phyloP scores from a whole-genome alignment of 2,888 invertebrate genomes.

The Unio delphinus region DNA sequence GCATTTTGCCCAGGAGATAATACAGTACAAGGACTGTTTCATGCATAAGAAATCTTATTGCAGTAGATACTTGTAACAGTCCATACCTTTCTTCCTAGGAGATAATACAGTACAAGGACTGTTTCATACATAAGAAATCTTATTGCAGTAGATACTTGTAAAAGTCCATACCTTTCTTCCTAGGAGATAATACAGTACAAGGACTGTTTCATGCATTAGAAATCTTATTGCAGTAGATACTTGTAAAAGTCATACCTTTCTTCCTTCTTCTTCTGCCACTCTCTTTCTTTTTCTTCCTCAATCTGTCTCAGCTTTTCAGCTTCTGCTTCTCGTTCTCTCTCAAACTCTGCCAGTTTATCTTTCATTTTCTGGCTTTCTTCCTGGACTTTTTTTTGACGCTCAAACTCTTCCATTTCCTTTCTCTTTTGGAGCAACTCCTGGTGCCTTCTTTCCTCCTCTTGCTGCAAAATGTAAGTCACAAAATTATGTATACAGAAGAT shows the following conservation, averaged over 20 bases:
- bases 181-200: no score
- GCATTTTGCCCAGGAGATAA: no score
- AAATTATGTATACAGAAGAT: neutral
- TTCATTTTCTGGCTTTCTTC: slow-evolving; percentile 44
- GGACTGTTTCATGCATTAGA: no score
- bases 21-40: no score
- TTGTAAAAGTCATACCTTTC: slow-evolving; percentile 31
- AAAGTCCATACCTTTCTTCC: no score
- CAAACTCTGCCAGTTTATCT: slow-evolving; percentile 37
- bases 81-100: no score
- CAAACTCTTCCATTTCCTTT: slow-evolving; percentile 49
- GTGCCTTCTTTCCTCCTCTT: slow-evolving; percentile 43
- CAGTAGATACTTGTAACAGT: no score
- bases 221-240: no score
- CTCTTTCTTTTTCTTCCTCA: slow-evolving; percentile 43
- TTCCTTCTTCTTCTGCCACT: slow-evolving; percentile 38
- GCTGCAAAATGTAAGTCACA: slow-evolving; percentile 20
- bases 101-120: no score
- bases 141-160: no score
- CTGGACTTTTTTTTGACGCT: slow-evolving; percentile 40
- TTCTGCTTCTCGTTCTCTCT: slow-evolving; percentile 33
- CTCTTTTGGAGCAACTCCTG: slow-evolving; percentile 45
- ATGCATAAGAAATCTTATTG: no score
- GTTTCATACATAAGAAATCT: no score
- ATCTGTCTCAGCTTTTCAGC: slow-evolving; percentile 29